Evolutionary conservation across 2,797 vertebrate genomes (phyloP).

Genomic region (Karalla daura): DNA sequence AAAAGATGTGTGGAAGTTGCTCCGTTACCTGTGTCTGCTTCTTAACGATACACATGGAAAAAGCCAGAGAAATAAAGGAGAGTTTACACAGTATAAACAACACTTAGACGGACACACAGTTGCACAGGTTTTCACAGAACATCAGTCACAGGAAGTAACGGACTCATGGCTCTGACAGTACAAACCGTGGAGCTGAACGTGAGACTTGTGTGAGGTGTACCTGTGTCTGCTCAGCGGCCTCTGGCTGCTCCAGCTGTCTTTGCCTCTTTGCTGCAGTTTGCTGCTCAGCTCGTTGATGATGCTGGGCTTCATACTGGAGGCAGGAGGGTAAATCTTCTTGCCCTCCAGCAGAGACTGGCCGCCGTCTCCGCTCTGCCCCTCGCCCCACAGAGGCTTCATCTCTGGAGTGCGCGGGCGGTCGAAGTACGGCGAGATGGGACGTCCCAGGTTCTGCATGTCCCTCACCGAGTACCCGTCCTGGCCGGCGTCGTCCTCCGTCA

Average conservation of each 20-base stretch:
- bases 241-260: slow-evolving; percentile 84
- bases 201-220: slow-evolving; percentile 62
- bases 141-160: neutral
- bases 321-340: slow-evolving; percentile 83
- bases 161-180: no score
- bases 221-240: slow-evolving; percentile 88
- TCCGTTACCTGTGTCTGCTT: slow-evolving; percentile 73
- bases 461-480: slow-evolving; percentile 78
- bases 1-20: slow-evolving; percentile 21
- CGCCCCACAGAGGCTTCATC: slow-evolving; percentile 84
- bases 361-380: slow-evolving; percentile 69
- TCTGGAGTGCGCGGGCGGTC: slow-evolving; percentile 84
- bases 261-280: slow-evolving; percentile 91
- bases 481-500: slow-evolving; percentile 62
- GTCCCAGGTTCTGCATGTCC: slow-evolving; percentile 79
- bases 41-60: slow-evolving; percentile 66
- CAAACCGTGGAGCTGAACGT: slow-evolving; percentile 8
- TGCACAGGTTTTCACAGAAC: slow-evolving; percentile 21
- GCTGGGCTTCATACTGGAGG: slow-evolving; percentile 91
- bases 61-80: slow-evolving; percentile 60
- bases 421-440: slow-evolving; percentile 83
- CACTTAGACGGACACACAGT: slow-evolving; percentile 27
- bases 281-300: slow-evolving; percentile 93
- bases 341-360: slow-evolving; percentile 78
- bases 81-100: slow-evolving; percentile 62